Percentiles rank a stretch among this genome's conserved stretches.
These are phyloP conservation scores for Triplophysa dalaica DNA, from an alignment of 2,113 vertebrate species.

Conservation along the genomic window DNA sequence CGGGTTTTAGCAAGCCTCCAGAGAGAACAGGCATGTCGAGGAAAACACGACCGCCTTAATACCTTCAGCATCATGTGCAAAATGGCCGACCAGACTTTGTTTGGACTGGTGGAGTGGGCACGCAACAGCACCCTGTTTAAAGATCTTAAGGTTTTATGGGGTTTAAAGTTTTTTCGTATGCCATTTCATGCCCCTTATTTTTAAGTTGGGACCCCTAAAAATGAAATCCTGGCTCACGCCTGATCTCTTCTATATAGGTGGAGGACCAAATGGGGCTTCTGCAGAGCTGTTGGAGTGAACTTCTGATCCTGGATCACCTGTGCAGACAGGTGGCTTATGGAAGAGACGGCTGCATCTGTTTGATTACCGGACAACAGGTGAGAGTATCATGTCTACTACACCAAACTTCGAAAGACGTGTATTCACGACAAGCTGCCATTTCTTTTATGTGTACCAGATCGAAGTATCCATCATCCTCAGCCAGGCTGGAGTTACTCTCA, in stretches of 20 bases:
- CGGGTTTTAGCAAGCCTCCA: slow-evolving; percentile 75
- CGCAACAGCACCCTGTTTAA: slow-evolving; percentile 76
- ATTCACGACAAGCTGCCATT: neutral
- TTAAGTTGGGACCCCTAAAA: too few species aligned
- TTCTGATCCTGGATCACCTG: slow-evolving; percentile 79
- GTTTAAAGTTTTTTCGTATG: too few species aligned
- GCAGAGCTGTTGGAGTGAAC: slow-evolving; percentile 82
- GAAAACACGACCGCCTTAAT: slow-evolving; percentile 77
- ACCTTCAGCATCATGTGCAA: slow-evolving; percentile 84
- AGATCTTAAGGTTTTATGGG: slow-evolving; percentile 73
- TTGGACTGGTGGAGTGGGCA: slow-evolving; percentile 80
- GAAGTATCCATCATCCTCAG: slow-evolving; percentile 72
- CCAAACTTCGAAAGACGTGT: neutral
- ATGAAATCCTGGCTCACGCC: neutral
- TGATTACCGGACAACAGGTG: slow-evolving; percentile 81
- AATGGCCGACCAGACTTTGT: slow-evolving; percentile 80
- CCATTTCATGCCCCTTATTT: too few species aligned
- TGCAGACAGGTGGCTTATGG: slow-evolving; percentile 76
- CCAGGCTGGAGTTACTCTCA: slow-evolving; percentile 72
- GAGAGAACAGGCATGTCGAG: slow-evolving; percentile 74
- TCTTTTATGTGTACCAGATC: slow-evolving; percentile 63
- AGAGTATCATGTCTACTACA: neutral
- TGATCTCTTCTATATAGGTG: slow-evolving; percentile 62
- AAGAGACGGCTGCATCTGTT: slow-evolving; percentile 75
- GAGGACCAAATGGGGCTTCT: slow-evolving; percentile 80